Evolutionary conservation across 2,113 vertebrate genomes (phyloP), one percentile per base, ranked within the genome.

Genomic region (Geococcyx californianus): DNA sequence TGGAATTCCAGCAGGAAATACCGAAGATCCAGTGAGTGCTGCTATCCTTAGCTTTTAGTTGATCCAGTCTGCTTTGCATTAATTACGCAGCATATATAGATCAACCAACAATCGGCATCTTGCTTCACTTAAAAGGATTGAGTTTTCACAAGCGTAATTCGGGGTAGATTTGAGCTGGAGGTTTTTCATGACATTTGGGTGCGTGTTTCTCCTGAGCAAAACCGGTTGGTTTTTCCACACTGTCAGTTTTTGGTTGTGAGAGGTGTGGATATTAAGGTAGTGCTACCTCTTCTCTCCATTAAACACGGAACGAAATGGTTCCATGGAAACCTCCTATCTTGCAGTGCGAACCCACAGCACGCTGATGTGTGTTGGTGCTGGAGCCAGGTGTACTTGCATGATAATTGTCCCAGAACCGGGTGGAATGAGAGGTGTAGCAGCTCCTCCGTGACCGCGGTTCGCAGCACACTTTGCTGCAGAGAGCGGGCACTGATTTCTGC

Each of bases 1-100:
- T 51, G 75, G 49, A 77, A 77, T 74, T 82, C 51, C 60, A 69
- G 17, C 70, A 85, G 87, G 52, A 89, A 94, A 86, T 74, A 81
- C 44, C 59, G 18, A 52, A 63, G 60, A 49, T 40, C 38, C 84
- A 73, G 40, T 55, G 75, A 47, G 44, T 59, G 60, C 64, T 81
- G 34, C 44, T 89, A 74, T 86, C 24, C 45, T 44, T 80, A 16
- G 34, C 45, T 90, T 84, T 80, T 76, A 76, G 64, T 36, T 47
- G 52, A 34, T 49, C 63, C n/a, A n/a, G 49, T 21, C 34, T 75
- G 13, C 21, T 90, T 77, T 68, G 59, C 52, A 66, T 70, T 80
- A 87, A 72, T 90, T 31, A 83, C 75, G 58, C 49, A 69, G 60
- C 21, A 6, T 34, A 47, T 64, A n/a, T 45, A 47, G 81, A 56